Evolutionary conservation across 2,113 vertebrate genomes (phyloP), one percentile per base, ranked within the genome.

Genomic region (Centropristis striata): DNA sequence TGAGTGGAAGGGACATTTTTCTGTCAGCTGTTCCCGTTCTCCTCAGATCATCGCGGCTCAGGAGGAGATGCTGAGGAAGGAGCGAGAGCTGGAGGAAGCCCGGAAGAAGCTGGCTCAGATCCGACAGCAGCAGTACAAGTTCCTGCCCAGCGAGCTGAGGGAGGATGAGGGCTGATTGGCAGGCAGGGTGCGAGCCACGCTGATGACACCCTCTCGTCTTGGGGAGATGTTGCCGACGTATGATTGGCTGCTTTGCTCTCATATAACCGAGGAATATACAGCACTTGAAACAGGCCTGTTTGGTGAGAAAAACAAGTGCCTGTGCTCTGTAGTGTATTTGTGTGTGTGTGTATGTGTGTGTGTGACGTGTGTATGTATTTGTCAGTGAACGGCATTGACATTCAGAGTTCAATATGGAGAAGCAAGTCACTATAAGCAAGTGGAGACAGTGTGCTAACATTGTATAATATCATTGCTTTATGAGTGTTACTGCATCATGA

Each of bases 111-210:
- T 99, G 86, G 98, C 98, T 75, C 98, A 99, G 91, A 99, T 99
- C 84, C 96, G 98, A 85, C 98, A 99, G 92, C 98, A 99, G 93
- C 98, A 99, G 91, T 99, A 99, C 90, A 99, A 99, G 87, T 99
- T 99, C 88, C 92, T 99, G 54, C 98, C 98, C 74, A 98, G 96
- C 0, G 98, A 99, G 83, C 95, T 99, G 89, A 95, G 98, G 78
- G 98, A 99, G 83, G 98, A 99, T 7, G 96, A 98, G 86, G 96
- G 96, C 88, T 99, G 94, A 94, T 37, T 10, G 73, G 36, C n/a
- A 0, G 13, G 15, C 2, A 25, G 21, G 60, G 49, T 20, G 54
- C 58, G 41, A 10, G n/a, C 54, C 27, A 39, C 15, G 21, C 81
- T 65, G 79, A 84, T n/a, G 61, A 78, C 71, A 89, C 57, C 70